Conservation (phyloP, 2,797 vertebrate genomes). For the Novumbra hubbsi region DNA sequence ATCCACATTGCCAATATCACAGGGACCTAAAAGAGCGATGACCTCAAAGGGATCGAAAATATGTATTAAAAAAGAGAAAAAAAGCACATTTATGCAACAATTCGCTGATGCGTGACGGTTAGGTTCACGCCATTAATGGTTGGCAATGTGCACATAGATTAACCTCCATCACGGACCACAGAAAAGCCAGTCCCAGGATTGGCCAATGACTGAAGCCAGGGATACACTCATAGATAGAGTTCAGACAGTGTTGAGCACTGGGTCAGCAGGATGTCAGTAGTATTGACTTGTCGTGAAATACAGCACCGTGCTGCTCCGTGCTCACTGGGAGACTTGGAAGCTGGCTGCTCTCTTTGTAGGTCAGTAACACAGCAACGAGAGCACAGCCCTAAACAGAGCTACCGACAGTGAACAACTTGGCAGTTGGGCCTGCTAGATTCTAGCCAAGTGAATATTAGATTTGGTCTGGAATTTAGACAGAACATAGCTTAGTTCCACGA, state of each 20-base stretch:
- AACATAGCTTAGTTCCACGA: background rate
- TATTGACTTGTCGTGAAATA: background rate
- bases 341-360: background rate
- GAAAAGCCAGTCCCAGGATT: no score
- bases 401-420: background rate
- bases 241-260: background rate
- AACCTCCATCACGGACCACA: no score
- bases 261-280: conserved; percentile 7
- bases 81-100: no score
- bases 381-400: background rate
- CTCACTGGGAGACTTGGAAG: background rate
- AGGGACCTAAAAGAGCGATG: no score
- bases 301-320: background rate
- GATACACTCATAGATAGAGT: no score
- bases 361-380: background rate
- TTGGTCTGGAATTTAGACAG: background rate
- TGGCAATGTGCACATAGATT: no score
- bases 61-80: no score
- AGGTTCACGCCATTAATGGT: no score
- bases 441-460: background rate
- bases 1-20: no score
- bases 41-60: no score
- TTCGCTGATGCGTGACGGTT: no score
- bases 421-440: background rate
- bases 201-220: no score